Base-by-base conservation (phyloP, 1,140 invertebrate species). In the Uloborus diversus region DNA sequence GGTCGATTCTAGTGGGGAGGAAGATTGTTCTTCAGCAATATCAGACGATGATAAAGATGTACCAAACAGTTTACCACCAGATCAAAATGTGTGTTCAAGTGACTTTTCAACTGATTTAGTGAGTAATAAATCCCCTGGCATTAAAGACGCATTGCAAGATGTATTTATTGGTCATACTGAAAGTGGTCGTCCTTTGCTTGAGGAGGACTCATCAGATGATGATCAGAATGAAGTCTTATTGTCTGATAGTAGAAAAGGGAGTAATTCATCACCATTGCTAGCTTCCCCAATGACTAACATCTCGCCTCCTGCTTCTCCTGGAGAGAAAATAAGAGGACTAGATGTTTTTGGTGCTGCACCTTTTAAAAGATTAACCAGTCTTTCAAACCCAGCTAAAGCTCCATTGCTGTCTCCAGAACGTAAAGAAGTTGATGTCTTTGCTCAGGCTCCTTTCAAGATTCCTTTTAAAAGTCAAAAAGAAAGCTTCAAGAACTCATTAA, bases 101-200 rank as follows among this genome's bases (percentile, higher is more conserved):
- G 59, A 71, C 14, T 27, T 53, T 61, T n/a, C 3, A 42, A 13
- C 32, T 64, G 42, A 79, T 1, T 64, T 65, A 27, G 17, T 23
- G 66, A 59, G 64, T 28, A 80, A 80, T 28, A 66, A 73, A 37
- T 56, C 56, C 32, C 75, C 73, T 25, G 81, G 14, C 2, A 53
- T 64, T 23, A 76, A 76, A 82, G 57, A 78, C 81, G 42, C 33
- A 53, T 61, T 64, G 57, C 61, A 68, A 65, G 88, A 88, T 82
- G 82, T 87, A 49, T 89, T 93, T 61, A 90, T 93, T 1, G 92
- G 92, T 0, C 93, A 94, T 86, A 91, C 92, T 71, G 94, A 94
- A 82, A 93, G 93, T 1, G 92, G 93, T 78, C 90, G 91, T 81
- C 93, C 93, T 1, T 85, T 95, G 11, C 85, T 95, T 1, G 87